Evolutionary conservation across 2,113 vertebrate genomes (phyloP).

Genomic region (Collichthys lucidus): DNA sequence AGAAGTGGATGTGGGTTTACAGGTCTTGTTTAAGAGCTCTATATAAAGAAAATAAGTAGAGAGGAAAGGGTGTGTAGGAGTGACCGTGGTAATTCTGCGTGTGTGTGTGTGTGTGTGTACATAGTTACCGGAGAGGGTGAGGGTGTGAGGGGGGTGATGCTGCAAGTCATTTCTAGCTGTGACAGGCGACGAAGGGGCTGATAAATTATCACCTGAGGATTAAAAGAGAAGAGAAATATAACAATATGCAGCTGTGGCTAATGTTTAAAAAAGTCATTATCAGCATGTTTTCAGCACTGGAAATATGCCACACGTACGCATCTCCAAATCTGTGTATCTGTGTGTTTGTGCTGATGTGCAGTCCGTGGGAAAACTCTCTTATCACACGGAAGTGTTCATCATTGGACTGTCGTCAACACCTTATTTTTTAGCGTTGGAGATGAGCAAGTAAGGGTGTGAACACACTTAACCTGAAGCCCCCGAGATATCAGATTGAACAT

Average conservation of each 20-base stretch:
- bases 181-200: conserved; percentile 84
- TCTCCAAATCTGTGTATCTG: not conserved
- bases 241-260: not conserved
- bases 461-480: conserved; percentile 12
- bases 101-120: conserved; percentile 26
- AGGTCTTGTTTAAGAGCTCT: conserved; percentile 40
- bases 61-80: conserved; percentile 49
- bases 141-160: conserved; percentile 91
- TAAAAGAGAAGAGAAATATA: not conserved
- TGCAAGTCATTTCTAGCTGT: conserved; percentile 89
- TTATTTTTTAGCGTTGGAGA: not conserved
- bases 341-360: not conserved
- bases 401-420: conserved; percentile 1
- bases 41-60: conserved; percentile 48
- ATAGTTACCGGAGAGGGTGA: conserved; percentile 89
- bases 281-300: not conserved
- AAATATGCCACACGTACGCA: not conserved
- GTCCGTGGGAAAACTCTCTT: conserved; percentile 13
- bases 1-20: conserved; percentile 43
- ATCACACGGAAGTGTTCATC: conserved; percentile 15
- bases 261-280: not conserved
- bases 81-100: conserved; percentile 28
- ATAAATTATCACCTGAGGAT: conserved; percentile 81
- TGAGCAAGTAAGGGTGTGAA: conserved; percentile 4
- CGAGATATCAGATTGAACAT: conserved; percentile 20